Base-by-base conservation (phyloP, 2,888 invertebrate genomes). In the Melanophora roralis region DNA sequence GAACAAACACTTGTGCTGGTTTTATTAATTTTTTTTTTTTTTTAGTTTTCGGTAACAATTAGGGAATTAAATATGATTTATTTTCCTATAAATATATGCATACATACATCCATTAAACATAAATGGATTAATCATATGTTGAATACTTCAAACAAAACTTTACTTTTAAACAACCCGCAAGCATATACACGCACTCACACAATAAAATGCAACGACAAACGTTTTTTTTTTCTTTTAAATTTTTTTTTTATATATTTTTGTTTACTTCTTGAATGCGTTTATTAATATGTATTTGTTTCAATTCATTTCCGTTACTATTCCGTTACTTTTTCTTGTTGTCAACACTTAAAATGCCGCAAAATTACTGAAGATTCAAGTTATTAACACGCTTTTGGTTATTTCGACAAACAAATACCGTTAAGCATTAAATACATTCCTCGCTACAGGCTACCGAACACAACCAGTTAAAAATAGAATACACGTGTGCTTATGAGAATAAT, bases 301-400 rank as follows among this genome's bases (percentile, higher is more conserved):
- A 43, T 60, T 49, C 16, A 16, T 36, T 73, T 53, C 23, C 1
- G 27, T 27, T 27, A 27, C 27, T 27, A 27, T n/a, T 38, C 43
- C 62, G 74, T 27, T 32, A 12, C n/a, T 23, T 40, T n/a, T 7
- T 8, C 32, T 6, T 23, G 57, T 51, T 74, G 60, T 73, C 0
- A 36, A 38, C 64, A 21, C 38, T 68, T 74, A 12, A 64, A 78
- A 73, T 49, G 73, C 78, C 73, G 78, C 73, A 69, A 68, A 78
- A 73, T 64, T 57, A 78, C 78, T 78, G 51, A 78, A 78, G 51
- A 57, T 43, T 74, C 32, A 51, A 65, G 69, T 68, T 45, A 55
- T 64, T 69, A 36, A 43, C 62, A 38, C 38, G 59, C 21, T 59
- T 51, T 55, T n/a, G n/a, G 16, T 69, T 19, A 32, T 34, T 65